These are phyloP conservation scores for Papilio protenor DNA, from an alignment of 2,888 invertebrate species.

Conservation along the genomic window DNA sequence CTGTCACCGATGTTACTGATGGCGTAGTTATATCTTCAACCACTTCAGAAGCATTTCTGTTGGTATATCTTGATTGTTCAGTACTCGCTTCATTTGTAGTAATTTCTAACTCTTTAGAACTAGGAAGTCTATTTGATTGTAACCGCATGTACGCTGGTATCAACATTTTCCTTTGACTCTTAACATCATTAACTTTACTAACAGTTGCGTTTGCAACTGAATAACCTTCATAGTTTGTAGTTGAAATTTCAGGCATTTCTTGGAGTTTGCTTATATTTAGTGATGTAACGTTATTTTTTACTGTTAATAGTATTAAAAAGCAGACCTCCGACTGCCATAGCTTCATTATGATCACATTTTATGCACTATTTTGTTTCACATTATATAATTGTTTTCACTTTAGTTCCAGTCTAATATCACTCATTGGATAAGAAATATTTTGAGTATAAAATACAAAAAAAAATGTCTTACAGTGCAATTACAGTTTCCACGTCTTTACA, in stretches of 20 bases:
- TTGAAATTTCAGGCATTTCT: not conserved
- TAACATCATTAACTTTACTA: not conserved
- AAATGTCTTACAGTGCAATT: not conserved
- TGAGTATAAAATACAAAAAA: not conserved
- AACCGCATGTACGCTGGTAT: conserved; percentile 30
- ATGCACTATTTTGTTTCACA: conserved; percentile 44
- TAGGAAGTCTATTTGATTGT: not conserved
- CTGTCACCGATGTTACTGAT: not conserved
- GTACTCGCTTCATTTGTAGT: not conserved
- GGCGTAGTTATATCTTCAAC: not conserved
- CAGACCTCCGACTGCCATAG: conserved; percentile 58
- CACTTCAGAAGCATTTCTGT: not conserved
- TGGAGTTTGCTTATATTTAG: not conserved
- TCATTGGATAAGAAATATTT: not conserved
- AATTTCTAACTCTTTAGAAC: not conserved
- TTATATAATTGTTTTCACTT: not conserved
- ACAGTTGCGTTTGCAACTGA: not conserved
- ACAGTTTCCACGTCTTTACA: not conserved
- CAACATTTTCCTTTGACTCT: conserved; percentile 19
- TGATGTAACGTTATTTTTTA: conserved; percentile 34
- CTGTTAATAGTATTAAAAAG: conserved; percentile 55
- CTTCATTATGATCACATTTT: conserved; percentile 59
- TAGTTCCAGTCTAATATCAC: not conserved
- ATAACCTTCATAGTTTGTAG: not conserved
- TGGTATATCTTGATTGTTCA: not conserved